Evolutionary conservation across 2,113 vertebrate species (phyloP).

Genomic region (Caranx melampygus): DNA sequence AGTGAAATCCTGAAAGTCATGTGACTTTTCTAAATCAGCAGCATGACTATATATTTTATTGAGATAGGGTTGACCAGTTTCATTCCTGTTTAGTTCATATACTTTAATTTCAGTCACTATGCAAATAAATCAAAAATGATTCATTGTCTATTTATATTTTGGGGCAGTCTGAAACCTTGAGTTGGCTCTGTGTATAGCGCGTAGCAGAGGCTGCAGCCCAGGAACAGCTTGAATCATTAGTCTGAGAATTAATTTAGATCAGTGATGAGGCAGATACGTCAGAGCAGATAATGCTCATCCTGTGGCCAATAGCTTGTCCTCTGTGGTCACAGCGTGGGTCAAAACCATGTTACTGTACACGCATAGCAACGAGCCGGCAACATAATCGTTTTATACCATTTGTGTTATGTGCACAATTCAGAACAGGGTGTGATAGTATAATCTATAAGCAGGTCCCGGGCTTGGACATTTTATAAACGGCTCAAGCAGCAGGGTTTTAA

Average conservation of each 20-base stretch:
- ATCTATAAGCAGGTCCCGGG: neutral
- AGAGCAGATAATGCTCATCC: conserved; percentile 20
- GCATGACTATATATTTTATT: neutral
- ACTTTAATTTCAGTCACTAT: neutral
- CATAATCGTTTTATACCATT: neutral
- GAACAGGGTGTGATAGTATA: neutral
- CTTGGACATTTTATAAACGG: conserved; percentile 1
- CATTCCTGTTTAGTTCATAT: neutral
- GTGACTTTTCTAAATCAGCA: too few relatives aligned
- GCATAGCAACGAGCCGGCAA: neutral
- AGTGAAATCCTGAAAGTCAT: too few relatives aligned
- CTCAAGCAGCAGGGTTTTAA: conserved; percentile 7
- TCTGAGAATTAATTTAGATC: conserved; percentile 11
- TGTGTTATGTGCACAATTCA: neutral
- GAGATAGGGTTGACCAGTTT: neutral
- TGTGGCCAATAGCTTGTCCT: neutral
- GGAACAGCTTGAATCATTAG: conserved; percentile 12
- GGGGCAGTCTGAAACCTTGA: conserved; percentile 4
- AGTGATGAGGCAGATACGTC: conserved; percentile 3
- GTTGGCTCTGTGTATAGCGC: neutral
- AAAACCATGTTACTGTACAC: neutral
- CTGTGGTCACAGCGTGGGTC: neutral
- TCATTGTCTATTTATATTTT: neutral
- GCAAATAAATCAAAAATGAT: conserved; percentile 6
- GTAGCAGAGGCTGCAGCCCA: neutral